Evolutionary conservation across 2,113 vertebrate species (phyloP).

Genomic region (Chaetodon auriga): DNA sequence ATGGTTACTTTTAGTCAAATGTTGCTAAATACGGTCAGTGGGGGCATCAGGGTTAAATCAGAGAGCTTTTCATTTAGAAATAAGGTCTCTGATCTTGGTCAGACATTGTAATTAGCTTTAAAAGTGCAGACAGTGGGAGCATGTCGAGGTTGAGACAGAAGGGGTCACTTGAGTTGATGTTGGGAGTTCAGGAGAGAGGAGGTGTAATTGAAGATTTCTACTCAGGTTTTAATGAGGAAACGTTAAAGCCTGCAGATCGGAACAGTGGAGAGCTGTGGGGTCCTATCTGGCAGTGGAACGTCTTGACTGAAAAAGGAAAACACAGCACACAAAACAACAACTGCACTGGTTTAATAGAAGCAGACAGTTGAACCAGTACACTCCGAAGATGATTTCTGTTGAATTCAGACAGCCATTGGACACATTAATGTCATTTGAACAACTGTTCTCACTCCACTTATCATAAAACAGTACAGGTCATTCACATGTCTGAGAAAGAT

Average conservation of each 20-base stretch:
- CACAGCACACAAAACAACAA: not conserved
- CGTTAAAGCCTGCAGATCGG: not conserved
- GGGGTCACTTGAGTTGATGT: not conserved
- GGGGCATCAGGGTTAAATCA: not conserved
- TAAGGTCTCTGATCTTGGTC: conserved; percentile 20
- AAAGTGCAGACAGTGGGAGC: conserved; percentile 24
- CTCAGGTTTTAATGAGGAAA: conserved; percentile 66
- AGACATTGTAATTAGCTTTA: conserved; percentile 32
- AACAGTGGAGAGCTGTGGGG: conserved; percentile 6
- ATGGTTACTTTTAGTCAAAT: conserved; percentile 30
- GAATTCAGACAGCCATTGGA: not conserved
- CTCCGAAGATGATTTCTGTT: not conserved
- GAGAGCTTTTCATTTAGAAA: conserved; percentile 29
- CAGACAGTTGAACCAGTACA: not conserved
- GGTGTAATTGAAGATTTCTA: conserved; percentile 59
- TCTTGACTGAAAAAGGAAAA: conserved; percentile 3
- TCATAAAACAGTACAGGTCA: not conserved
- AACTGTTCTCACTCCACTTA: not conserved
- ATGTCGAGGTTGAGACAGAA: not conserved
- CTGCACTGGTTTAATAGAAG: not conserved
- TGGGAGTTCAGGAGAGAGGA: conserved; percentile 7
- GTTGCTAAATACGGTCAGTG: conserved; percentile 52
- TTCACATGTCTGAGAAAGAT: no score
- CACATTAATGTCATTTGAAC: not conserved
- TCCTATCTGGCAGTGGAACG: not conserved